Base-by-base conservation (phyloP, 2,113 vertebrate genomes). In the Nannospalax galili region DNA sequence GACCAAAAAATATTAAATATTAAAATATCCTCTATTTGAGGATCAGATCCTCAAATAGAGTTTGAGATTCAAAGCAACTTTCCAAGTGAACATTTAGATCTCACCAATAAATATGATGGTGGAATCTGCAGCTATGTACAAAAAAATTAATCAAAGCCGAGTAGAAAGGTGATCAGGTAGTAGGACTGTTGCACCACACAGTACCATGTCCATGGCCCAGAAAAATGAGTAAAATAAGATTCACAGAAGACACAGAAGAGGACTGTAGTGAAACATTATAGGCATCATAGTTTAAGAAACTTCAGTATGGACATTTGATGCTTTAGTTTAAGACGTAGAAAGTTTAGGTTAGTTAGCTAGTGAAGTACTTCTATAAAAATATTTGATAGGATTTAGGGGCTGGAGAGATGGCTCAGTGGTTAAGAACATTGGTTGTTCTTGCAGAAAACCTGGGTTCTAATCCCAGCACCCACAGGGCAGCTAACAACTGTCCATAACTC, bases 261-360 rank as follows among this genome's bases (percentile, higher is more conserved):
- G 60, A 75, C 70, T 35, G 6, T 67, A 87, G 40, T 80, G 45
- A 58, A 48, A 77, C 32, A 37, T 73, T 2, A 75, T 6, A 16
- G 58, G 9, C 5, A 7, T 64, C 42, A 70, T 5, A 58, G 9
- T 16, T 48, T 37, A n/a, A 30, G 32, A 32, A 82, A 40, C 10
- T 40, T 58, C 14, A 30, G 42, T 28, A 73, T 35, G 3, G 32
- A 30, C 37, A 91, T 86, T n/a, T 64, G 48, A 86, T 58, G 28
- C 16, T 28, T 86, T 91, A 65, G 93, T 26, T 79, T 48, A 72
- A 92, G 65, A 70, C 77, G 64, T n/a, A n/a, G n/a, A n/a, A 87
- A 82, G 7, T 84, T 56, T 84, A 45, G 28, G 22, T 5, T 77
- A 82, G 73, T 75, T 62, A 17, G 58, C 58, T 58, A 17, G 15